These are phyloP conservation scores for Willowsia nigromaculata DNA, from an alignment of 2,888 invertebrate species.

Conservation along the genomic window DNA sequence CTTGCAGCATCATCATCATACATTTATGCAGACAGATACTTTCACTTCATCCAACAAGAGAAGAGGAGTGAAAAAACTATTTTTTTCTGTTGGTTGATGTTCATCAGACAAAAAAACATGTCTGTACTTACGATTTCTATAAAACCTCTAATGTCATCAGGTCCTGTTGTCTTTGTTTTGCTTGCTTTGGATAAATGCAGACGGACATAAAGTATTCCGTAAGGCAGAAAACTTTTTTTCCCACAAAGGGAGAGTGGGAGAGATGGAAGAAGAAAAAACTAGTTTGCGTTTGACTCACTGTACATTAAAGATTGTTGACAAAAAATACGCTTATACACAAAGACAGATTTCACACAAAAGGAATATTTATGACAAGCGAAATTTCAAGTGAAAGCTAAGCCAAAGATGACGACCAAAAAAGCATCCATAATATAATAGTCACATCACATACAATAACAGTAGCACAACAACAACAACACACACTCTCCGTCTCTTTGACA, in stretches of 20 bases:
- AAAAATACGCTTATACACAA: constrained; percentile 46
- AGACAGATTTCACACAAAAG: constrained; percentile 57
- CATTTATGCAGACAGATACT: constrained; percentile 47
- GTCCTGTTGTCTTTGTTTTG: constrained; percentile 23
- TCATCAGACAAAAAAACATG: constrained; percentile 17
- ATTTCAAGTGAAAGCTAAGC: constrained; percentile 71
- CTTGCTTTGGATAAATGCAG: constrained; percentile 9
- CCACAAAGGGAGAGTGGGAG: too few relatives aligned
- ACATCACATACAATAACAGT: constrained; percentile 65
- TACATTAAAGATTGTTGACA: constrained; percentile 59
- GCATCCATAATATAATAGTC: constrained; percentile 70
- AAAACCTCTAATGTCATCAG: constrained; percentile 7
- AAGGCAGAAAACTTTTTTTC: not conserved
- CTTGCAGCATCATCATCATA: constrained; percentile 39
- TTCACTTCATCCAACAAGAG: not conserved
- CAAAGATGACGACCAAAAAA: constrained; percentile 70
- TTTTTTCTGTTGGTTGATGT: not conserved
- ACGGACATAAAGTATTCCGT: not conserved
- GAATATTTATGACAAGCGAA: constrained; percentile 70
- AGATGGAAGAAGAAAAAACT: constrained; percentile 33
- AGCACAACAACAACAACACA: constrained; percentile 40
- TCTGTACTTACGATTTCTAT: not conserved
- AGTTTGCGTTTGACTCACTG: constrained; percentile 27
- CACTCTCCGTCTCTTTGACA: not conserved
- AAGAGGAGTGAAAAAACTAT: not conserved